Conservation (phyloP, 2,797 vertebrate species). For the Esox masquinongy region DNA sequence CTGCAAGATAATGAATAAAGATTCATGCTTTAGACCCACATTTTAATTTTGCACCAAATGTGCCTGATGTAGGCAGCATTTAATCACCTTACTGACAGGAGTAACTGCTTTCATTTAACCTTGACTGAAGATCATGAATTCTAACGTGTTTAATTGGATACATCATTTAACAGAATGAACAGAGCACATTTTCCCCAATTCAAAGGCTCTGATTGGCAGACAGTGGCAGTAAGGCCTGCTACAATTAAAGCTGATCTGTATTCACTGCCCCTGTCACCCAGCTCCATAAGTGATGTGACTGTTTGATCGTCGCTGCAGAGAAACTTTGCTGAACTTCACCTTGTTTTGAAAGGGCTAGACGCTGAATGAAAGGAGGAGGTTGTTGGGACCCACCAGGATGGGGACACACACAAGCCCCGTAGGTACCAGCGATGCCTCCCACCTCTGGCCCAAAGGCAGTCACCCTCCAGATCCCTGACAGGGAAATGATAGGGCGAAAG, state of each 20-base stretch:
- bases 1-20: conserved; percentile 97
- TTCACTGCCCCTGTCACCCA: conserved; percentile 94
- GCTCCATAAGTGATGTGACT: conserved; percentile 93
- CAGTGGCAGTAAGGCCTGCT: conserved; percentile 97
- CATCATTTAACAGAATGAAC: conserved; percentile 99
- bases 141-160: conserved; percentile 99
- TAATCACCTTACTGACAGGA: conserved; percentile 99
- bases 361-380: conserved; percentile 68
- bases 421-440: conserved; percentile 54
- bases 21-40: conserved; percentile 98
- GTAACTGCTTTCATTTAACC: conserved; percentile 99
- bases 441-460: conserved; percentile 50
- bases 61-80: conserved; percentile 98
- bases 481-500: conserved; percentile 62
- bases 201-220: conserved; percentile 99
- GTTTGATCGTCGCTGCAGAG: conserved; percentile 88
- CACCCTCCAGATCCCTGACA: conserved; percentile 47
- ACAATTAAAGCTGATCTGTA: conserved; percentile 99
- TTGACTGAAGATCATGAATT: conserved; percentile 99
- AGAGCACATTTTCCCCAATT: conserved; percentile 99
- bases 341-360: conserved; percentile 90
- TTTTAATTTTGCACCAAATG: conserved; percentile 99
- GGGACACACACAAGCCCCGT: conserved; percentile 29
- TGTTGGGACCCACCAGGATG: conserved; percentile 37
- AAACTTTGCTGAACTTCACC: conserved; percentile 89